Evolutionary conservation across 2,888 invertebrate genomes (phyloP).

Genomic region (Carabus problematicus): DNA sequence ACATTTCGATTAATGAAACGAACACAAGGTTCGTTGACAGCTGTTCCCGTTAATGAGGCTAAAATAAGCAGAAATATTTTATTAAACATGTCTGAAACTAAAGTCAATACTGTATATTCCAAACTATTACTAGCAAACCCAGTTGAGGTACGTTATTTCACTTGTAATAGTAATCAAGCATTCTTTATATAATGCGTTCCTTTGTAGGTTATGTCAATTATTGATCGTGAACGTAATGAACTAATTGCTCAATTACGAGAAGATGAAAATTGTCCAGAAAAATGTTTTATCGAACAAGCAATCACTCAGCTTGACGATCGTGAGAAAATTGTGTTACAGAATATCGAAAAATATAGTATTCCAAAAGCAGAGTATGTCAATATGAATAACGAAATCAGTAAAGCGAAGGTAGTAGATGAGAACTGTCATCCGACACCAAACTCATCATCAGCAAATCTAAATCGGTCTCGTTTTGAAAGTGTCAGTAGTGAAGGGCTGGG

Average conservation of each 20-base stretch:
- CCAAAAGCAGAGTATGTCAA: no score
- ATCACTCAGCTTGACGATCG: conserved; percentile 70
- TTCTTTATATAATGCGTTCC: conserved; percentile 22
- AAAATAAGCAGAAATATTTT: conserved; percentile 51
- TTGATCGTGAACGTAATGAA: conserved; percentile 76
- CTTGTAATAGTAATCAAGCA: conserved; percentile 5
- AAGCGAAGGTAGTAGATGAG: background rate
- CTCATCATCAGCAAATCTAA: conserved; percentile 6
- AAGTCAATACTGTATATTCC: conserved; percentile 68
- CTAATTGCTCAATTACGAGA: conserved; percentile 67
- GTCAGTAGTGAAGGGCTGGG: conserved; percentile 50
- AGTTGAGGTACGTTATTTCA: conserved; percentile 63
- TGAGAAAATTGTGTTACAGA: conserved; percentile 54
- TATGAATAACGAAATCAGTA: conserved; percentile 47
- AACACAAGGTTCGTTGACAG: conserved; percentile 63
- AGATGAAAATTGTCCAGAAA: conserved; percentile 80
- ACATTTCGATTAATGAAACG: conserved; percentile 83
- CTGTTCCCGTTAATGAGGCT: conserved; percentile 62
- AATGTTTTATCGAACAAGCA: conserved; percentile 86
- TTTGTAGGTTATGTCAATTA: conserved; percentile 70
- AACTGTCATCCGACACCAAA: background rate
- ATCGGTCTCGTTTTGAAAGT: conserved; percentile 50
- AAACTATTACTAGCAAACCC: conserved; percentile 79
- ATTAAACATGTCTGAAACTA: conserved; percentile 61
- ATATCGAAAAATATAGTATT: conserved; percentile 49